Conservation (phyloP, 2,797 vertebrate genomes). For the Nyctalus aviator region DNA sequence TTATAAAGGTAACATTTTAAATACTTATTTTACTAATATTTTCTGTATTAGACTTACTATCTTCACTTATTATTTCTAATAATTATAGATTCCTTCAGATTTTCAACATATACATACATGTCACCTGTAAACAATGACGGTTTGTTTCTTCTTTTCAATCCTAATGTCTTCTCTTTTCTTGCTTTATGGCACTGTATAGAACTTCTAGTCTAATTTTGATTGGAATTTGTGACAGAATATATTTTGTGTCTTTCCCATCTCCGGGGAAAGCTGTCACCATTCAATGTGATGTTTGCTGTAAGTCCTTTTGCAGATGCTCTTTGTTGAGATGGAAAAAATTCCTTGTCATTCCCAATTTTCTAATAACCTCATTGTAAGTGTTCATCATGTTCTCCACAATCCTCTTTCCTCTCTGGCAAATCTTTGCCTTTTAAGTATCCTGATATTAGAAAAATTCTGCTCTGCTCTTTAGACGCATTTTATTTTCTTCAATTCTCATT, state of each 20-base stretch:
- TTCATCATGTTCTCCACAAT: neutral
- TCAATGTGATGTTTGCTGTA: neutral
- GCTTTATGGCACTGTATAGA: neutral
- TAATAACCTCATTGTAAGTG: neutral
- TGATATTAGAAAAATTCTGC: neutral
- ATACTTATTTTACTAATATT: neutral
- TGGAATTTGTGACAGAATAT: neutral
- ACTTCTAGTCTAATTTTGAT: neutral
- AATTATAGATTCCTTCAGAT: neutral
- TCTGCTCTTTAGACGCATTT: neutral
- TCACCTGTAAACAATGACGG: neutral
- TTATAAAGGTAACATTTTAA: neutral
- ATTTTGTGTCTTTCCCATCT: neutral
- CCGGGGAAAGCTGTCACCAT: neutral
- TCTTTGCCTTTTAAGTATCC: neutral
- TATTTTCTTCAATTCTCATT: neutral
- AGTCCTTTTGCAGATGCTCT: neutral
- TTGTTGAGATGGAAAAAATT: neutral
- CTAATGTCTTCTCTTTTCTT: neutral
- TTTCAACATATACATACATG: neutral
- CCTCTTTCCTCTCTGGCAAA: neutral
- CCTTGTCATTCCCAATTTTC: neutral
- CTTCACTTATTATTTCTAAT: neutral
- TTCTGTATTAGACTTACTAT: neutral
- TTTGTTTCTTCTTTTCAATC: neutral